A percentile compares a stretch with the other conserved stretches of the same genome.
Conservation (phyloP, 2,113 vertebrate genomes). For the Peromyscus polionotus region DNA sequence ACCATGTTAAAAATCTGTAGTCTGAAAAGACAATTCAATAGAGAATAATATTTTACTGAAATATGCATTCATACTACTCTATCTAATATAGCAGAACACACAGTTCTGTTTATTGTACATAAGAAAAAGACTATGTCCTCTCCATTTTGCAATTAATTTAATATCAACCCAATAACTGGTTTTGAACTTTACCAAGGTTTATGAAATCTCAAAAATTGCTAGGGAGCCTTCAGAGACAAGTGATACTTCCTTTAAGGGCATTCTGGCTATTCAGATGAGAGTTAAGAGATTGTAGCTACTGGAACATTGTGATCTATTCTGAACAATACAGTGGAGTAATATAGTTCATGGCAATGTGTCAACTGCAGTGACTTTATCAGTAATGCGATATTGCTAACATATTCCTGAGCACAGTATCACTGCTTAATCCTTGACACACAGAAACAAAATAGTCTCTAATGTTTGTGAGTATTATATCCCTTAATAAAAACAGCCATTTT, state of each 20-base stretch:
- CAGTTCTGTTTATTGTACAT: not conserved
- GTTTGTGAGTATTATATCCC: constrained; percentile 80
- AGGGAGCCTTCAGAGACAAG: constrained; percentile 77
- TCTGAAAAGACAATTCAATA: not conserved
- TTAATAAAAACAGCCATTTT: constrained; percentile 75
- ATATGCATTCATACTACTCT: not conserved
- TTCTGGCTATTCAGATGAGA: constrained; percentile 78
- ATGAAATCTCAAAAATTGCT: constrained; percentile 77
- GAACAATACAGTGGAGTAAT: constrained; percentile 78
- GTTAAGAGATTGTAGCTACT: constrained; percentile 81
- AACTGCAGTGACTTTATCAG: constrained; percentile 78
- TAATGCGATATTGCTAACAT: constrained; percentile 75
- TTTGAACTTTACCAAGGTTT: constrained; percentile 78
- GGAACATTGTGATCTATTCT: constrained; percentile 79
- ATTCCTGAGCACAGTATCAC: constrained; percentile 71
- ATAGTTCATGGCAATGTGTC: constrained; percentile 80
- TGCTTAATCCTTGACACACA: constrained; percentile 77
- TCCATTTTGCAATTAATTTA: constrained; percentile 72
- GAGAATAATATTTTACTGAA: not conserved
- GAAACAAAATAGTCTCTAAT: constrained; percentile 76
- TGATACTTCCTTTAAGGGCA: constrained; percentile 81
- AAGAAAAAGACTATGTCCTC: not conserved
- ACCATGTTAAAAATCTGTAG: not conserved
- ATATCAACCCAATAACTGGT: constrained; percentile 69
- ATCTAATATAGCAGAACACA: not conserved